Conservation (phyloP, 2,113 vertebrate genomes). For the Cariama cristata region DNA sequence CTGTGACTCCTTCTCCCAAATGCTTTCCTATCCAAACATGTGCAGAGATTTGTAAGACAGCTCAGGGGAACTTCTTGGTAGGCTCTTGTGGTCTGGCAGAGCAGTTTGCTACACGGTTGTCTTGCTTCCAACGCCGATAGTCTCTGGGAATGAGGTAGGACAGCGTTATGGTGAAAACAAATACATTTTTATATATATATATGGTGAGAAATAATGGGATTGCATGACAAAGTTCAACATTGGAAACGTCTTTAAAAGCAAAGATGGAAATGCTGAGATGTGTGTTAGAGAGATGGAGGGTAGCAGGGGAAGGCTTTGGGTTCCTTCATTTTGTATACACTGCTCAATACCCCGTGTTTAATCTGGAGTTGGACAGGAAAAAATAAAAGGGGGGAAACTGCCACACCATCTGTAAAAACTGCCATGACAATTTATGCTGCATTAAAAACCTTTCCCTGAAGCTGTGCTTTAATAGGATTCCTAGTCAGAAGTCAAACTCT, state of each 20-base stretch:
- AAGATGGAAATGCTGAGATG: background rate
- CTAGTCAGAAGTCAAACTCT: constrained; percentile 70
- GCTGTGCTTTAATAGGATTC: constrained; percentile 78
- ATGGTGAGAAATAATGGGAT: background rate
- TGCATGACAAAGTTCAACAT: fast-evolving
- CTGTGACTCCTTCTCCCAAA: background rate
- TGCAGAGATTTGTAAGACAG: background rate
- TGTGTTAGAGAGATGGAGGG: fast-evolving
- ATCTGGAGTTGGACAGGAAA: constrained; percentile 25
- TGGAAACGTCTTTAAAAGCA: background rate
- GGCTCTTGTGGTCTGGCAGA: background rate
- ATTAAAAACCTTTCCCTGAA: constrained; percentile 75
- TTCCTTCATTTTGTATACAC: background rate
- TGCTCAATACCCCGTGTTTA: background rate
- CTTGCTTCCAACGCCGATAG: background rate
- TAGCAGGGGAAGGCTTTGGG: background rate
- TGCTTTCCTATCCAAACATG: fast-evolving
- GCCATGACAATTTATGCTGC: constrained; percentile 67
- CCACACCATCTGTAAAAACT: constrained; percentile 62
- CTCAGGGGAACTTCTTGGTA: background rate
- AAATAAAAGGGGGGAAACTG: background rate
- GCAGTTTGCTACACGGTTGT: fast-evolving
- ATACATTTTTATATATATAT: background rate
- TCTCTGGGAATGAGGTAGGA: background rate
- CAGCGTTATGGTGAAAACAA: background rate